These are phyloP conservation scores for Genyomyrus donnyi DNA, from an alignment of 2,113 vertebrate genomes.

Conservation along the genomic window DNA sequence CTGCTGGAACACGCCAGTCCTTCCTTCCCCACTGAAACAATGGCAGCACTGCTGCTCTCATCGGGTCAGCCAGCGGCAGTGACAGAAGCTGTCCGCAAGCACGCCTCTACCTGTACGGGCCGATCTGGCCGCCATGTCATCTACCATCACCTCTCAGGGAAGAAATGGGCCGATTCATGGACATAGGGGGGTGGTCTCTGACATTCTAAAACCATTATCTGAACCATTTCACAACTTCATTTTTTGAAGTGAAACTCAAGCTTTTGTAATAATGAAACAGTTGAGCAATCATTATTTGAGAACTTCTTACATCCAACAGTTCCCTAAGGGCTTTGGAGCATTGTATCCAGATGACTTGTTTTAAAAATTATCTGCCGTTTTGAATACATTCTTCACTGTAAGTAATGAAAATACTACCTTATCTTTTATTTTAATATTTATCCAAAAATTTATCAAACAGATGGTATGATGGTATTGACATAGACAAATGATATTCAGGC, in stretches of 20 bases:
- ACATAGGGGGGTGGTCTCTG: constrained; percentile 30
- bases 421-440: neutral
- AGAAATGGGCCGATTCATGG: neutral
- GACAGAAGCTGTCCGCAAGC: neutral
- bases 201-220: constrained; percentile 34
- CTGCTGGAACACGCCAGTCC: neutral
- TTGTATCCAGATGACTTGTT: neutral
- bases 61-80: neutral
- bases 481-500: neutral
- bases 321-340: neutral
- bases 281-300: constrained; percentile 44
- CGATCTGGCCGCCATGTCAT: neutral
- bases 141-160: neutral
- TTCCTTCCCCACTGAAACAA: neutral
- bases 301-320: constrained; percentile 18
- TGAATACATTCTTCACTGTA: neutral
- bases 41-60: neutral
- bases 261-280: constrained; percentile 65
- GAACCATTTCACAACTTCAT: constrained; percentile 58
- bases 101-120: neutral
- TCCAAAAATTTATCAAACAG: neutral
- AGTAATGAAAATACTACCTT: neutral
- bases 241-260: constrained; percentile 73
- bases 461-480: neutral
- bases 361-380: neutral